Evolutionary conservation across 2,888 invertebrate genomes (phyloP), one percentile per base, ranked within the genome.

Genomic region (Drosophila dives): DNA sequence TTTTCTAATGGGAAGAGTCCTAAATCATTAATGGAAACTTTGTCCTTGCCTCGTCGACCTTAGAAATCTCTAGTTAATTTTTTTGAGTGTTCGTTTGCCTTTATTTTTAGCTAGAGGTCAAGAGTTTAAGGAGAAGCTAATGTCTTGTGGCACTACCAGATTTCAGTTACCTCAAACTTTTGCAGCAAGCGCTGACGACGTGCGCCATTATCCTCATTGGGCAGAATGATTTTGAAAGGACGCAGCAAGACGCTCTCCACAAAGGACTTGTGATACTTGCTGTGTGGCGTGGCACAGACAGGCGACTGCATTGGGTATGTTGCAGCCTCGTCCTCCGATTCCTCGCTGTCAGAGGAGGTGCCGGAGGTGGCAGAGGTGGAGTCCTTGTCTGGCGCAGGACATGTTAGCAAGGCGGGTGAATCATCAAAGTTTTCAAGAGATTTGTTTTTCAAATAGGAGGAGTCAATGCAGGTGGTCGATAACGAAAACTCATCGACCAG

Each of bases 301-400:
- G 76, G 48, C 95, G 95, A 92, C 94, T 94, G 71, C 94, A 94
- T 92, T 95, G 20, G 11, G 20, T 54, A 61, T 93, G 93, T 95
- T 61, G 94, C 59, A 49, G 42, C 29, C 42, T 83, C 81, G 33
- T 65, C 73, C 6, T 63, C 80, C 11, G 64, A 67, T 3, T 70
- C 45, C 4, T 45, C 67, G 26, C 60, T 59, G 6, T 42, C 56
- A 3, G 55, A 55, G 38, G 56, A 40, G n/a, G 26, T 12, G 36
- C 36, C 23, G 11, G 34, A 23, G n/a, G 26, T 12, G 36, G 54
- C 26, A 7, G 34, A 26, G 34, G 64, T 59, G n/a, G 73, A 72
- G 20, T 48, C 72, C 17, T 58, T 68, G 73, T 81, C 86, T 64
- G 75, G 55, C 33, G 48, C 49, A 34, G 53, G 64, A 17, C 26